Base-by-base conservation (phyloP, 1,140 invertebrate genomes). In the Drosophila quadrilineata region DNA sequence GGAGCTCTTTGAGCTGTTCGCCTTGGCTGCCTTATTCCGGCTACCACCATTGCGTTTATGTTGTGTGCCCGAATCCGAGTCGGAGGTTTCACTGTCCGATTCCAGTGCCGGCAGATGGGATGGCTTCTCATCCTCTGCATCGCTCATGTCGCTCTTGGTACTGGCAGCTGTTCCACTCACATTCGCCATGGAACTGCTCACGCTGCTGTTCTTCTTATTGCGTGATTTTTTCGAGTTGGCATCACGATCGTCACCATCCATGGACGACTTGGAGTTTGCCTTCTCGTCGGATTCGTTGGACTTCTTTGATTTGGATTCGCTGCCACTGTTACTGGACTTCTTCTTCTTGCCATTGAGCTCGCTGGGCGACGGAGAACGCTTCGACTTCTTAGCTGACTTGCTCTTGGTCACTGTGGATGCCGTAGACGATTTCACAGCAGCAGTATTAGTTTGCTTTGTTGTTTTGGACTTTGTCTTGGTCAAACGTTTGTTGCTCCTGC, bases 251-350 rank as follows among this genome's bases (percentile, higher is more conserved):
- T 82, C 69, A 6, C 29, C 22, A 2, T 58, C 54, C 16, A 57
- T n/a, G n/a, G n/a, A 64, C n/a, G 69, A 50, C 50, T 64, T 77
- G 28, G 40, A 43, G 41, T 50, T 79, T 12, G 24, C 33, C 28
- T 84, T 68, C 6, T 75, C 45, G 16, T 62, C 28, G n/a, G 56
- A 22, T n/a, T 70, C 46, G 4, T 6, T n/a, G 6, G 56, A 1
- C 10, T 93, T 92, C 86, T 92, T 92, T 2, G 91, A 91, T 46
- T 91, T 91, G 0, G 90, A 88, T 17, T 91, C 87, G 75, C 91
- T 93, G 5, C 79, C 75, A 56, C 90, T 91, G 54, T 12, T 62
- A 10, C n/a, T 38, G 17, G 54, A 56, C 35, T 77, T 79, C 29
- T 85, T 85, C 24, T 71, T 74, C 36, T 79, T 86, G 10, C 70